A percentile compares a stretch with the other conserved stretches of the same genome.
phyloP scores from a whole-genome alignment of 1,140 invertebrate species.

The Berghia stephanieae region DNA sequence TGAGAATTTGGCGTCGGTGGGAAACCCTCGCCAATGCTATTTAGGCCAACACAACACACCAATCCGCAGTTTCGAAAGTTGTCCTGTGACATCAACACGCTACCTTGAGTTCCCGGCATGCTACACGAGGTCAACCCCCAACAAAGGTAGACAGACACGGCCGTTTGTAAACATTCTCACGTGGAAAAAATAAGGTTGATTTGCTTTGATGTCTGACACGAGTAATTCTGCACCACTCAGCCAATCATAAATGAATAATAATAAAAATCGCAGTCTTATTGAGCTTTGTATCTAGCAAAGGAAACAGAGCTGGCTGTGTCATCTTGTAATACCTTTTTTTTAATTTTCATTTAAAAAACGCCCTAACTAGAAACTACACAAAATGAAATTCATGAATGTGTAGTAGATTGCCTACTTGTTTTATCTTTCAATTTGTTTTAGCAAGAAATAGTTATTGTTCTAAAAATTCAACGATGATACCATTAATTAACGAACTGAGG shows the following conservation, averaged over 20 bases:
- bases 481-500: too few species aligned
- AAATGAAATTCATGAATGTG: too few species aligned
- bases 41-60: background rate
- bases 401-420: too few species aligned
- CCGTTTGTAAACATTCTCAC: slow-evolving; percentile 1
- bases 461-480: too few species aligned
- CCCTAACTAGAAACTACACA: too few species aligned
- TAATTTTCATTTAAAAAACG: background rate
- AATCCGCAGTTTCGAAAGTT: background rate
- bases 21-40: background rate
- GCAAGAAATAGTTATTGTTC: too few species aligned
- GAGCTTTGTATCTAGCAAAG: background rate
- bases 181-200: background rate
- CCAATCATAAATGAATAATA: background rate
- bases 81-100: slow-evolving; percentile 29
- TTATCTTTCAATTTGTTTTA: too few species aligned
- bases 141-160: slow-evolving; percentile 22
- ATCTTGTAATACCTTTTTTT: background rate
- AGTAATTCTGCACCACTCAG: background rate
- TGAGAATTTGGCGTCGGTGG: background rate
- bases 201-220: background rate
- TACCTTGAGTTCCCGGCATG: slow-evolving; percentile 38
- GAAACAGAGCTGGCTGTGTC: background rate
- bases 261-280: background rate
- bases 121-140: slow-evolving; percentile 29